Evolutionary conservation across 2,888 invertebrate species (phyloP).

Genomic region (Drosophila kuntzei): DNA sequence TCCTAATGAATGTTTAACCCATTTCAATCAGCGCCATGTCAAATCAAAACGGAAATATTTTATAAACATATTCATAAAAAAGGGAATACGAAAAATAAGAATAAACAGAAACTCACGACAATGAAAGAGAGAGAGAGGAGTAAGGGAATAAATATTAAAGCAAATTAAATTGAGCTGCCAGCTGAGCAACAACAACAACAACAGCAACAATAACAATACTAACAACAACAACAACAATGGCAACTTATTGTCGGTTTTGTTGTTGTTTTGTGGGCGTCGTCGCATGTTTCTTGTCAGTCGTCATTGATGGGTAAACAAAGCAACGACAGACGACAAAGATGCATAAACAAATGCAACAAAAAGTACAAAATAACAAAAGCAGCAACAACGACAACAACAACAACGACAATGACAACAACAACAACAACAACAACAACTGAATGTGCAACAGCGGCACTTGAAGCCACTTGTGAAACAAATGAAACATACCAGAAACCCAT

Average conservation of each 20-base stretch:
- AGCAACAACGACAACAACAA: conserved; percentile 18
- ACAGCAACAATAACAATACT: conserved; percentile 4
- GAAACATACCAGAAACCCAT: conserved; percentile 68
- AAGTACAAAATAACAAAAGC: conserved; percentile 46
- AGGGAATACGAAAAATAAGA: not conserved
- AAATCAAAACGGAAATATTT: conserved; percentile 76
- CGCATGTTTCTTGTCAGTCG: conserved; percentile 78
- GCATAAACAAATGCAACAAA: conserved; percentile 73
- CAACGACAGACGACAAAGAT: conserved; percentile 69
- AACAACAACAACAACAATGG: conserved; percentile 15
- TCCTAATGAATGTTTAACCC: conserved; percentile 62
- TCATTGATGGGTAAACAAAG: conserved; percentile 80
- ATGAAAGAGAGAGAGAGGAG: conserved; percentile 1
- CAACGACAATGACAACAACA: conserved; percentile 16
- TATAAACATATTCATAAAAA: conserved; percentile 71
- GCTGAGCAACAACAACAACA: conserved; percentile 32
- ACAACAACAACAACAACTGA: conserved; percentile 17
- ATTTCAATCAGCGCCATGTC: conserved; percentile 72
- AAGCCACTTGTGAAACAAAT: conserved; percentile 74
- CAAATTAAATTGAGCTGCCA: conserved; percentile 72
- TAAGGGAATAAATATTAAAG: conserved; percentile 59
- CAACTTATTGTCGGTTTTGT: conserved; percentile 40
- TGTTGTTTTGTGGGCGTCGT: conserved; percentile 63
- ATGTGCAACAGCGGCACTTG: conserved; percentile 52
- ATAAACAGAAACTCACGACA: conserved; percentile 18